Conservation (phyloP, 2,888 invertebrate species). For the Poecilobothrus nobilitatus region DNA sequence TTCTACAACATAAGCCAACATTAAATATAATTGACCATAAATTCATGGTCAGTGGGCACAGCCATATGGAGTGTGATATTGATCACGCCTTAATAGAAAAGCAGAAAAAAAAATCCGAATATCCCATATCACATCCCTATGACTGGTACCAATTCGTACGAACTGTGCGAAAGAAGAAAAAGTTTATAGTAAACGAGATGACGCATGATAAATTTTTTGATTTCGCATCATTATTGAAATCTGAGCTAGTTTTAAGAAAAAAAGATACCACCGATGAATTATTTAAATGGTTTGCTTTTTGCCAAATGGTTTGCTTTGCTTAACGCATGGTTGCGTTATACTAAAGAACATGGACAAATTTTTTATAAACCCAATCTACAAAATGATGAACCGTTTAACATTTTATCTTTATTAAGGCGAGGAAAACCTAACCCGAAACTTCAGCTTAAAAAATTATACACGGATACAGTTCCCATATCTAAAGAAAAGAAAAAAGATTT, state of each 20-base stretch:
- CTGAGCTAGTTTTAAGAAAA: conserved; percentile 11
- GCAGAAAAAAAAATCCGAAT: conserved; percentile 12
- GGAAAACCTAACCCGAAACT: not conserved
- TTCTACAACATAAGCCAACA: not conserved
- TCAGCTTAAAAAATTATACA: conserved; percentile 11
- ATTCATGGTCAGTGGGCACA: conserved; percentile 14
- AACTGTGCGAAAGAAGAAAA: conserved; percentile 10
- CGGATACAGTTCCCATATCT: conserved; percentile 9
- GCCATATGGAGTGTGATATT: conserved; percentile 16
- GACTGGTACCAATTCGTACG: conserved; percentile 17
- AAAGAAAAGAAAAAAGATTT: conserved; percentile 7
- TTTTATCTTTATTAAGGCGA: not conserved
- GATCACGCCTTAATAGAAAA: conserved; percentile 12
- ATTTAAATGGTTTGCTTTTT: conserved; percentile 13
- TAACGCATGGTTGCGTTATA: conserved; percentile 9
- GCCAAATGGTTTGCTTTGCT: too few species aligned
- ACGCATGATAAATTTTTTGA: conserved; percentile 10
- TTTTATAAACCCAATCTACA: not conserved
- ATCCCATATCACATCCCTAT: conserved; percentile 13
- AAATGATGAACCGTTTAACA: not conserved
- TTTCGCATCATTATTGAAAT: conserved; percentile 10
- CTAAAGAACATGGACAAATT: conserved; percentile 9
- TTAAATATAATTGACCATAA: conserved; percentile 13
- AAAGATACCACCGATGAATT: conserved; percentile 10
- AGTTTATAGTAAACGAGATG: conserved; percentile 11